Evolutionary conservation across 2,113 vertebrate genomes (phyloP).

Genomic region (Oplegnathus fasciatus): DNA sequence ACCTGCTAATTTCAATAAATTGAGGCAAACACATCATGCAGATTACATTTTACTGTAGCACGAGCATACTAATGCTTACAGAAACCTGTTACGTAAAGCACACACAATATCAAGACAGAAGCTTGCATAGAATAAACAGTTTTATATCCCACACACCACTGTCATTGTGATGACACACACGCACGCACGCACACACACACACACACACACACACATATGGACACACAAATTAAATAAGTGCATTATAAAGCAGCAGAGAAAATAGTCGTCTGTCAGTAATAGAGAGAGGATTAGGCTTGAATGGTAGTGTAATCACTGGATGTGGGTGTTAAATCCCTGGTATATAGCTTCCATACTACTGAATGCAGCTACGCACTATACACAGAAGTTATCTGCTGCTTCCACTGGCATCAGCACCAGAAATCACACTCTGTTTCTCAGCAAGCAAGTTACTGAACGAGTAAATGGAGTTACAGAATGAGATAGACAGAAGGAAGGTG

Average conservation of each 20-base stretch:
- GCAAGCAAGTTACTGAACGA: conserved; percentile 11
- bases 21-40: conserved; percentile 5
- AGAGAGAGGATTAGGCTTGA: conserved; percentile 46
- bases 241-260: conserved; percentile 22
- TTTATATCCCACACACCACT: not conserved
- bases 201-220: conserved; percentile 2
- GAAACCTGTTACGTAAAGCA: conserved; percentile 23
- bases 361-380: not conserved
- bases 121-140: not conserved
- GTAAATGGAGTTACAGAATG: conserved; percentile 41
- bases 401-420: conserved; percentile 17
- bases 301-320: conserved; percentile 52
- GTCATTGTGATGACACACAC: not conserved
- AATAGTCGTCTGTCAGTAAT: conserved; percentile 49
- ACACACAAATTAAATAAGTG: conserved; percentile 48
- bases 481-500: not conserved
- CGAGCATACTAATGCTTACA: not conserved
- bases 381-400: conserved; percentile 44
- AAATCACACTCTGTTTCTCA: conserved; percentile 35
- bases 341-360: conserved; percentile 38
- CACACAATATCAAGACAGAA: not conserved
- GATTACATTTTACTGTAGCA: not conserved
- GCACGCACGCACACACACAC: conserved; percentile 19
- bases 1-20: conserved; percentile 13
- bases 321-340: conserved; percentile 52